Evolutionary conservation across 2,113 vertebrate genomes (phyloP), one percentile per base, ranked within the genome.

Genomic region (Etheostoma cragini): DNA sequence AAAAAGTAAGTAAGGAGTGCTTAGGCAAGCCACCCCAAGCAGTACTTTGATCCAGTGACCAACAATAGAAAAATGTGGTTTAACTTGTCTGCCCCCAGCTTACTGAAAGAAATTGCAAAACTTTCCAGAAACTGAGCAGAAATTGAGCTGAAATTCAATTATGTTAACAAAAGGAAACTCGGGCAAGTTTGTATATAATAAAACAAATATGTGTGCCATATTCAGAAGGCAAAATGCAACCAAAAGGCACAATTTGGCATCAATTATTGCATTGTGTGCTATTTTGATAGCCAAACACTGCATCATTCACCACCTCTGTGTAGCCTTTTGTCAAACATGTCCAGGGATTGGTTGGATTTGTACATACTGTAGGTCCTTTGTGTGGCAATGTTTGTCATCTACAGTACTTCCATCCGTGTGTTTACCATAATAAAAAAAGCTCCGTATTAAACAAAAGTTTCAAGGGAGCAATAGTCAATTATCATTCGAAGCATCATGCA

Each of bases 51-150:
- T 64, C 53, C 30, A 65, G 72, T 88, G 69, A 87, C 62, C 38
- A 87, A 61, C n/a, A 22, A 52, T 1, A 7, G 19, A 89, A 79
- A 81, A 86, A 90, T 87, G 78, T 80, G 60, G 81, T 58, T 38
- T 17, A 63, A 87, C 86, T 65, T 67, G 85, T 50, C 68, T 19
- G 24, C 5, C 62, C 21, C 42, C 82, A 42, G 63, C 76, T 74
- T 45, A 60, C 22, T 13, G 47, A 22, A 4, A 50, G 22, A 50
- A 61, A 69, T 69, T 13, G 17, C 3, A 0, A 58, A 72, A 26
- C n/a, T 62, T 53, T 15, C 26, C 16, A 12, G 46, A 33, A 16
- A 13, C 24, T 56, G 56, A n/a, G n/a, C n/a, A n/a, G n/a, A n/a
- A n/a, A n/a, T 50, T 12, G 5, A 76, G 57, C 5, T 33, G 45